Evolutionary conservation across 2,797 vertebrate genomes (phyloP), one percentile per base, ranked within the genome.

Genomic region (Clarias laeviceps): DNA sequence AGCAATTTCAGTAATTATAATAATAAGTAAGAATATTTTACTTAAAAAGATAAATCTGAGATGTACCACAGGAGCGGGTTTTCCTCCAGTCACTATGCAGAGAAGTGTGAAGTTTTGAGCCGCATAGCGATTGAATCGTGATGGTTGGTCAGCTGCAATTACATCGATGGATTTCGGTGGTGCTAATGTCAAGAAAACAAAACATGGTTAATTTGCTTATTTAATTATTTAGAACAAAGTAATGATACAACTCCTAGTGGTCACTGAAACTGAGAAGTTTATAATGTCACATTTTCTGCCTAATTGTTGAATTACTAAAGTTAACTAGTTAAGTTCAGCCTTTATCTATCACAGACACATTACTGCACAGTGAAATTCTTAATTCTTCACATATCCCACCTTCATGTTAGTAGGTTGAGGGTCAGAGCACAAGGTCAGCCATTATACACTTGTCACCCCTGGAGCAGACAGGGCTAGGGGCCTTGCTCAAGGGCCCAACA

Each of bases 41-140:
- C 34, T 29, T 20, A 6, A 20, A 57, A 37, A 65, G 72, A 70
- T 59, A 79, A 86, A 78, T 78, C 45, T 68, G 77, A 68, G 32
- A 93, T 95, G 96, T 89, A 99, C 97, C 95, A 92, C 92, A 0
- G 98, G 97, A 0, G 96, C 96, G 0, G 98, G 98, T 29, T 98
- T 99, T 83, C 97, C 97, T 64, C 98, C 98, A 0, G 95, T 96
- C 88, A 98, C 97, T 1, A 97, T 95, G 87, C 98, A 99, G 86
- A 98, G 94, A 89, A 99, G 94, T 0, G 97, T 97, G 95, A 99
- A 98, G 94, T 99, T 99, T 94, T 97, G 97, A 0, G 96, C 96
- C 90, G 98, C 96, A 82, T 98, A 98, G 86, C 96, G 96, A 92
- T 96, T 98, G 94, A 98, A 99, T 5, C 96, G 96, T 0, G 96